phyloP scores from a whole-genome alignment of 2,797 vertebrate genomes.

The Psittacula derbiana region DNA sequence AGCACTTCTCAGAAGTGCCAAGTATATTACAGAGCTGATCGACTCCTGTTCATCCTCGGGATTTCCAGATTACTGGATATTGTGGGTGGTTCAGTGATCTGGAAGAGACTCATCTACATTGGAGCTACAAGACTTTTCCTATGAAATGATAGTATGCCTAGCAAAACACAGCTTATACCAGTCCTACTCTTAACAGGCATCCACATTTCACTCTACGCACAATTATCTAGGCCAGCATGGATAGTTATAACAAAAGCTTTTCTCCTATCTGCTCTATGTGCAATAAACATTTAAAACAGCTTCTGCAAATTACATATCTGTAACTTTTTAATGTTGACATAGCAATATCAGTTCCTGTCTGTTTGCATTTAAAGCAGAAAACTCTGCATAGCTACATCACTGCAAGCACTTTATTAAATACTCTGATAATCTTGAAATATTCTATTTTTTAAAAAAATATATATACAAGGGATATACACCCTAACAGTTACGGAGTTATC shows the following conservation, averaged over 20 bases:
- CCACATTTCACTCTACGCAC: fast-evolving
- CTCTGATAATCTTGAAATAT: not conserved
- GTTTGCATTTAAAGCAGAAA: not conserved
- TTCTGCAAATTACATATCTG: not conserved
- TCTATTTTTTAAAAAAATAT: not conserved
- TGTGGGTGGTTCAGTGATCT: not conserved
- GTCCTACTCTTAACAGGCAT: not conserved
- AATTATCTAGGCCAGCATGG: not conserved
- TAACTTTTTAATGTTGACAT: not conserved
- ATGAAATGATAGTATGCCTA: not conserved
- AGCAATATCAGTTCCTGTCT: not conserved
- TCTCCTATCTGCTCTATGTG: not conserved
- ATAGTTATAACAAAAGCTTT: not conserved
- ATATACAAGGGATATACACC: not conserved
- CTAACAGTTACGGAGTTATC: not conserved
- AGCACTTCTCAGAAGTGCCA: not conserved
- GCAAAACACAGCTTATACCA: fast-evolving
- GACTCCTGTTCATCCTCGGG: not conserved
- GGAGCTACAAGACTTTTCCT: not conserved
- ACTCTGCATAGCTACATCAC: not conserved
- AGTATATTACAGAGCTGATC: not conserved
- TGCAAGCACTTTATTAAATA: not conserved
- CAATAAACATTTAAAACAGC: not conserved
- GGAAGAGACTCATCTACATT: not conserved
- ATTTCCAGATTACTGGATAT: not conserved